Conservation (phyloP, 1,140 invertebrate species). For the Drosophila auraria region DNA sequence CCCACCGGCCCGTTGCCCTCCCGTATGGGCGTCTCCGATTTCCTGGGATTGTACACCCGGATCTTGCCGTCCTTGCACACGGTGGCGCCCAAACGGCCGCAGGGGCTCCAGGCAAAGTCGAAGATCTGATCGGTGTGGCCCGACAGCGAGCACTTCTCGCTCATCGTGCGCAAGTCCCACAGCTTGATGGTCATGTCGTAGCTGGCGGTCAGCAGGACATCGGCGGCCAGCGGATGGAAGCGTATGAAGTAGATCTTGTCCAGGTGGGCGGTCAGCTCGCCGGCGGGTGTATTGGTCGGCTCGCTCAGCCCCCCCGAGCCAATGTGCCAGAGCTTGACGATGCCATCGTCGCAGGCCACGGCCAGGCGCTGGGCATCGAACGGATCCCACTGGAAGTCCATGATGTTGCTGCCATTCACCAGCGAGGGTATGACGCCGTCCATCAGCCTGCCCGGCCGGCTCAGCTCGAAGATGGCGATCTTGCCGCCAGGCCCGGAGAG, state of each 20-base stretch:
- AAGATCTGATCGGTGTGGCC: conserved; percentile 95
- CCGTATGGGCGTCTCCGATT: conserved; percentile 88
- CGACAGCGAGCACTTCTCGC: conserved; percentile 80
- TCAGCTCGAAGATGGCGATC: conserved; percentile 94
- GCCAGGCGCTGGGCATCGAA: conserved; percentile 92
- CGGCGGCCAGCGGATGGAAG: conserved; percentile 94
- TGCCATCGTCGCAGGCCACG: conserved; percentile 96
- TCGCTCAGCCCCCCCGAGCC: conserved; percentile 87
- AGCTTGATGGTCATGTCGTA: conserved; percentile 96
- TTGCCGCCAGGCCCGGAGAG: conserved; percentile 95
- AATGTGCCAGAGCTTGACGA: conserved; percentile 94
- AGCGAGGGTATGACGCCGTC: conserved; percentile 93
- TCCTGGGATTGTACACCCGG: conserved; percentile 90
- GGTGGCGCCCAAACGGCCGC: conserved; percentile 93
- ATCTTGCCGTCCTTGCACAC: conserved; percentile 96
- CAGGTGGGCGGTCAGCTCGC: conserved; percentile 91
- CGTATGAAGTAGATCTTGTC: conserved; percentile 97
- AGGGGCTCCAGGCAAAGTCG: conserved; percentile 95
- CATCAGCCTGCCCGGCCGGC: conserved; percentile 90
- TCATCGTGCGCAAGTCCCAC: conserved; percentile 89
- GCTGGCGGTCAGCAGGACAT: conserved; percentile 93
- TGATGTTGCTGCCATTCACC: conserved; percentile 94
- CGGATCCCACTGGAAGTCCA: conserved; percentile 98
- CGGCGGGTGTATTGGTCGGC: conserved; percentile 87
- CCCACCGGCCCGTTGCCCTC: conserved; percentile 94